phyloP scores from a whole-genome alignment of 1,140 invertebrate genomes.

The Prorops nasuta region DNA sequence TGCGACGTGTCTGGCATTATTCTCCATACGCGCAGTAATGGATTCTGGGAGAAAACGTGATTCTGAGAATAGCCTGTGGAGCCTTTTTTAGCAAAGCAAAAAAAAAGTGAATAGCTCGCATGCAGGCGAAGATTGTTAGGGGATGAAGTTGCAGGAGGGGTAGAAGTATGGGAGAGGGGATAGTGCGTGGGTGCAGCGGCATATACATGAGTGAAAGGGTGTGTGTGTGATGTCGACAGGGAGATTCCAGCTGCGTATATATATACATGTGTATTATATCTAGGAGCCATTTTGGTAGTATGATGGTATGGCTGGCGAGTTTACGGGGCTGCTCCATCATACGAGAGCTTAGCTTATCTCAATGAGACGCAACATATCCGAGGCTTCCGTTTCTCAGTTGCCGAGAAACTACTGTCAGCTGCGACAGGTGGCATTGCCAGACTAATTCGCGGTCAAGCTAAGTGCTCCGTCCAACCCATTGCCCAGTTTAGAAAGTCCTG shows the following conservation, averaged over 20 bases:
- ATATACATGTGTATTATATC: slow-evolving; percentile 46
- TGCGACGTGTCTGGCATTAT: too few relatives aligned
- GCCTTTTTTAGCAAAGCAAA: slow-evolving; percentile 1
- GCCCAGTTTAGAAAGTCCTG: slow-evolving; percentile 30
- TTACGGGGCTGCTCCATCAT: slow-evolving; percentile 51
- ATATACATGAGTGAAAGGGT: slow-evolving; percentile 3
- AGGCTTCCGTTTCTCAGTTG: slow-evolving; percentile 40
- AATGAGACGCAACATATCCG: slow-evolving; percentile 52
- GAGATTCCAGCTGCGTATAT: slow-evolving; percentile 22
- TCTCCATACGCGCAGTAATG: too few relatives aligned
- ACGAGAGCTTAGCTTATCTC: slow-evolving; percentile 54
- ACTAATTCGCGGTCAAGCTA: slow-evolving; percentile 40
- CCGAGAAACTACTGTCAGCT: slow-evolving; percentile 37
- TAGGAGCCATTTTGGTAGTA: slow-evolving; percentile 47
- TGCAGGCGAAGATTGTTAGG: too few relatives aligned
- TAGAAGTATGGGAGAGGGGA: background rate
- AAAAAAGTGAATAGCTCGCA: too few relatives aligned
- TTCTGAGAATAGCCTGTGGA: slow-evolving; percentile 15
- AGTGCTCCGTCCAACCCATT: slow-evolving; percentile 10
- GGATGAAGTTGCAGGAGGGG: too few relatives aligned
- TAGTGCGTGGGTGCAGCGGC: background rate
- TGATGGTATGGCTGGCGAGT: slow-evolving; percentile 40
- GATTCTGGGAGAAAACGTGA: slow-evolving; percentile 8
- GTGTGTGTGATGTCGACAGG: slow-evolving; percentile 13
- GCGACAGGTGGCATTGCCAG: slow-evolving; percentile 29